phyloP scores from a whole-genome alignment of 2,797 vertebrate species.

The Ambastaia sidthimunki region DNA sequence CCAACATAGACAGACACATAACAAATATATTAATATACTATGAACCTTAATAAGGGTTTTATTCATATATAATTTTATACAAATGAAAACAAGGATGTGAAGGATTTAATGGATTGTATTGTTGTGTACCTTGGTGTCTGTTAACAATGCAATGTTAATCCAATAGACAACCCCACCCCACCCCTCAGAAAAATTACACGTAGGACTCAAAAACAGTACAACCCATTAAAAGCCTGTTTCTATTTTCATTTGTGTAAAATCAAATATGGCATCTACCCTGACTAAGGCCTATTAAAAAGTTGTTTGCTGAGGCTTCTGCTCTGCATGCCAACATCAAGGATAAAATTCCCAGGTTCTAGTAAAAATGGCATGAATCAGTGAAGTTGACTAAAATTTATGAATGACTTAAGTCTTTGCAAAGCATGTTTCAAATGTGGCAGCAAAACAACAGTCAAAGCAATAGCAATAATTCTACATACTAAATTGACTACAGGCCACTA shows the following conservation, averaged over 20 bases:
- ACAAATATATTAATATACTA: slow-evolving; percentile 23
- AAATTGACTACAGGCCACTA: slow-evolving; percentile 37
- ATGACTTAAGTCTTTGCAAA: background rate
- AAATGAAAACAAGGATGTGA: background rate
- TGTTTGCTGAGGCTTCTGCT: slow-evolving; percentile 49
- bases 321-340: slow-evolving; percentile 40
- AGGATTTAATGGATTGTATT: background rate
- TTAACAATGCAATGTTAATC: background rate
- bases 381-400: background rate
- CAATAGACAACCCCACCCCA: too few relatives aligned
- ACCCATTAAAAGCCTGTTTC: background rate
- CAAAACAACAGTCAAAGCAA: slow-evolving; percentile 43
- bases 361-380: background rate
- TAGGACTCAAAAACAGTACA: background rate
- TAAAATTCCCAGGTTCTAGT: background rate
- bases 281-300: background rate
- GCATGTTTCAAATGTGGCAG: slow-evolving; percentile 1
- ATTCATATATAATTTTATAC: background rate
- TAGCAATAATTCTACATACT: slow-evolving; percentile 42
- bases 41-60: background rate
- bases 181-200: background rate
- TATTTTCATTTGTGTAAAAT: background rate
- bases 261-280: background rate
- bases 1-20: slow-evolving; percentile 40
- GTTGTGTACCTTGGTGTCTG: background rate